Percentiles rank a stretch among this genome's conserved stretches.
Evolutionary conservation across 2,888 invertebrate species (phyloP).

Genomic region (Plebejus anna): DNA sequence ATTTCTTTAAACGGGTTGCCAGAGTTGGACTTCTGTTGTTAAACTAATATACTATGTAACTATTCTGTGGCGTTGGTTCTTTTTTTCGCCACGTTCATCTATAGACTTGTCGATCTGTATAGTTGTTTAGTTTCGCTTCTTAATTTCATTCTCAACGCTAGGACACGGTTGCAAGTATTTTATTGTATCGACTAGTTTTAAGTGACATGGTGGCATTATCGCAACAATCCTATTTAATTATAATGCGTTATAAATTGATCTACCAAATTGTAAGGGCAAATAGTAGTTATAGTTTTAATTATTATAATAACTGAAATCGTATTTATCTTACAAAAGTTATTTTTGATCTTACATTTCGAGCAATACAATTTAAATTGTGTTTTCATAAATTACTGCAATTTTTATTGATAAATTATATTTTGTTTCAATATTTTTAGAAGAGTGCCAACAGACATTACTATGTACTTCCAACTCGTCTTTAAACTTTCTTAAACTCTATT

Average conservation of each 20-base stretch:
- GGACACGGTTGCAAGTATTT: not conserved
- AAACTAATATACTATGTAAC: no score
- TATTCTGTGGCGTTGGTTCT: no score
- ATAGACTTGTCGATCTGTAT: not conserved
- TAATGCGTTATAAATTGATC: not conserved
- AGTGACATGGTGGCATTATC: not conserved
- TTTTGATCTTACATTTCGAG: not conserved
- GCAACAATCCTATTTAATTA: not conserved
- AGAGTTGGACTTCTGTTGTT: no score
- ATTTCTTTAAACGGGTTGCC: no score
- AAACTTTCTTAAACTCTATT: not conserved
- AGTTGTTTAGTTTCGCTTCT: not conserved
- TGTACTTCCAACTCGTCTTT: conserved; percentile 2
- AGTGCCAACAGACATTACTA: conserved; percentile 3
- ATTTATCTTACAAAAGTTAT: not conserved
- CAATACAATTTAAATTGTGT: not conserved
- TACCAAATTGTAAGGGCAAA: not conserved
- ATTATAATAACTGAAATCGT: not conserved
- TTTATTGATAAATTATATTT: not conserved
- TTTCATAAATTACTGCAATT: not conserved
- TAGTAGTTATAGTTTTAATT: not conserved
- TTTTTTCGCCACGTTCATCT: no score
- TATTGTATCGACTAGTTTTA: not conserved
- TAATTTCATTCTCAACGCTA: conserved; percentile 5
- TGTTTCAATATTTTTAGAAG: not conserved